Conservation (phyloP, 2,113 vertebrate genomes). For the Takifugu flavidus region DNA sequence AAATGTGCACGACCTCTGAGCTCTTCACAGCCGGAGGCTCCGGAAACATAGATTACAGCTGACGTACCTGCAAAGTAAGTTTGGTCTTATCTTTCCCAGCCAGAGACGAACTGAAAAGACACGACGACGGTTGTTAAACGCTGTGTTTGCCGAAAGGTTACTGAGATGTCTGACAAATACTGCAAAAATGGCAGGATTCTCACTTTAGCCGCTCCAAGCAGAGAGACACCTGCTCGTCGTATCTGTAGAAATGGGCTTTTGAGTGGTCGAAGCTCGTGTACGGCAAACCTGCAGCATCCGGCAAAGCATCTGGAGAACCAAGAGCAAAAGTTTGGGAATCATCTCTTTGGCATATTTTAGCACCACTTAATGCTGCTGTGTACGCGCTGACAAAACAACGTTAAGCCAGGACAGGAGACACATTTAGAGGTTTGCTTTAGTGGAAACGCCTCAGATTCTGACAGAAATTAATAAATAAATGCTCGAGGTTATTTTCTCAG, state of each 20-base stretch:
- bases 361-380: too few species aligned
- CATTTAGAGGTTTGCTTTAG: too few species aligned
- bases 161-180: neutral
- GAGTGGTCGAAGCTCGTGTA: conserved; percentile 94
- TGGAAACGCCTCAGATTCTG: too few species aligned
- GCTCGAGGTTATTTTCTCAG: neutral
- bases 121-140: neutral
- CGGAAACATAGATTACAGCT: too few species aligned
- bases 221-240: conserved; percentile 92
- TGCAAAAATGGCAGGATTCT: conserved; percentile 20
- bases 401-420: too few species aligned
- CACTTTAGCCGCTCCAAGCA: conserved; percentile 93
- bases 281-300: conserved; percentile 84
- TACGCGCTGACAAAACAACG: too few species aligned
- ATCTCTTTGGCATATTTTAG: neutral
- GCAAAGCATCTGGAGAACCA: conserved; percentile 77
- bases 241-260: conserved; percentile 95
- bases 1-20: too few species aligned
- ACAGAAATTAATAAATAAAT: neutral
- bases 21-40: too few species aligned
- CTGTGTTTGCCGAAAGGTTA: neutral
- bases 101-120: conserved; percentile 74
- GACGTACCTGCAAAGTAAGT: conserved; percentile 84
- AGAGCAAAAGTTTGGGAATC: neutral
- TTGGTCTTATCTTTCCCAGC: conserved; percentile 91